Evolutionary conservation across 2,888 invertebrate genomes (phyloP), one percentile per base, ranked within the genome.

Genomic region (Cataglyphis rosenhaueri): DNA sequence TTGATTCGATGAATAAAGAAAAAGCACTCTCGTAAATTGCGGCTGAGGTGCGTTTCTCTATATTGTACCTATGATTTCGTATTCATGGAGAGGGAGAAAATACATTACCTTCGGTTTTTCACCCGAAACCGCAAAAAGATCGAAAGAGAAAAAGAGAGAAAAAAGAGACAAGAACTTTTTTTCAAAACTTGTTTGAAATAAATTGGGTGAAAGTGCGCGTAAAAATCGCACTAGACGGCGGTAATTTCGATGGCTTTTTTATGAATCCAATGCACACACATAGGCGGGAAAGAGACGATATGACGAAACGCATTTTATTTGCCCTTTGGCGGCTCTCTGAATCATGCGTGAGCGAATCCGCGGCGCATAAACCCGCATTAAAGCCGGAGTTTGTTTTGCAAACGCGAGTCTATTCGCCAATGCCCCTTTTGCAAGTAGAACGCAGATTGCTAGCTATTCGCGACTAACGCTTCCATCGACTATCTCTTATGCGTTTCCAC

Each of bases 271-370:
- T 12, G 25, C n/a, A n/a, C 8, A 52, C n/a, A n/a, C 8, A n/a
- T 5, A 44, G 3, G 5, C 29, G 8, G 0, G 29, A n/a, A n/a
- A 71, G 74, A 61, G 76, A 84, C 75, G 82, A 84, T 87, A 89
- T 85, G 81, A 62, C 84, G 79, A 86, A 85, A 86, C 81, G 84
- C 75, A 85, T 89, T 85, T 90, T 91, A 89, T 88, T 90, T 84
- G 81, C 81, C 65, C 74, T 86, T 84, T 70, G 83, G 70, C 81
- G 82, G 64, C 76, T 84, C 55, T 62, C 66, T 38, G 73, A 79
- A 32, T 76, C 64, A 57, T 73, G 73, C 64, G 78, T 59, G 74
- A 64, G 21, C 64, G 70, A 41, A 57, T 55, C 55, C 70, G 70
- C 84, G 74, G 61, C 29, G 1, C 18, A 82, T 62, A 68, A 73